Evolutionary conservation across 2,113 vertebrate species (phyloP).

Genomic region (Menidia beryllina): DNA sequence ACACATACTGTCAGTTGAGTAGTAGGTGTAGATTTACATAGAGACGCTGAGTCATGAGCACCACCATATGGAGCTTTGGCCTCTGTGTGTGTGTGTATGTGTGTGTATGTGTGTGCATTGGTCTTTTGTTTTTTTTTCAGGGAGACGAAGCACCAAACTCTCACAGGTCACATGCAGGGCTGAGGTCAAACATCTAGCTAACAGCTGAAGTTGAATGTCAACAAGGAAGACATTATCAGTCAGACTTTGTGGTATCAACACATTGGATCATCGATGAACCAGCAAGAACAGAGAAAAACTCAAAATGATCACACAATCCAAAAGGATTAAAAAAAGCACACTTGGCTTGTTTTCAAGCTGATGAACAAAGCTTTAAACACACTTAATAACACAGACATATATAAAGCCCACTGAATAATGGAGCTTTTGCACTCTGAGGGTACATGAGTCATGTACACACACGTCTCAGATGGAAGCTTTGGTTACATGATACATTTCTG

Average conservation of each 20-base stretch:
- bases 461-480: slow-evolving; percentile 1
- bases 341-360: not conserved
- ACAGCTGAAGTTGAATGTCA: slow-evolving; percentile 18
- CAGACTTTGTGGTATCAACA: not conserved
- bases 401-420: slow-evolving; percentile 9
- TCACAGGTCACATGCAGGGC: slow-evolving; percentile 32
- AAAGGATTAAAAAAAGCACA: not conserved
- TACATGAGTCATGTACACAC: slow-evolving; percentile 1
- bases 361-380: slow-evolving; percentile 5
- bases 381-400: not conserved
- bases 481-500: no score
- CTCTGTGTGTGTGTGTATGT: slow-evolving; percentile 3
- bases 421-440: not conserved
- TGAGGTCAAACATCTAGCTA: slow-evolving; percentile 42
- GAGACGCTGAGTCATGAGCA: slow-evolving; percentile 53
- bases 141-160: slow-evolving; percentile 19
- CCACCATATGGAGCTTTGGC: slow-evolving; percentile 27
- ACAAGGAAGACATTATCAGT: slow-evolving; percentile 13
- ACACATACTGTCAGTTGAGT: slow-evolving; percentile 43
- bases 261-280: not conserved
- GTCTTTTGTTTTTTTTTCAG: slow-evolving; percentile 26
- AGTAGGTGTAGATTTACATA: slow-evolving; percentile 61
- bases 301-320: not conserved
- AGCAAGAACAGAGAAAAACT: not conserved
- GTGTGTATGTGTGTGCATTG: slow-evolving; percentile 2